Base-by-base conservation (phyloP, 2,888 invertebrate species). In the Coremacera marginata region DNA sequence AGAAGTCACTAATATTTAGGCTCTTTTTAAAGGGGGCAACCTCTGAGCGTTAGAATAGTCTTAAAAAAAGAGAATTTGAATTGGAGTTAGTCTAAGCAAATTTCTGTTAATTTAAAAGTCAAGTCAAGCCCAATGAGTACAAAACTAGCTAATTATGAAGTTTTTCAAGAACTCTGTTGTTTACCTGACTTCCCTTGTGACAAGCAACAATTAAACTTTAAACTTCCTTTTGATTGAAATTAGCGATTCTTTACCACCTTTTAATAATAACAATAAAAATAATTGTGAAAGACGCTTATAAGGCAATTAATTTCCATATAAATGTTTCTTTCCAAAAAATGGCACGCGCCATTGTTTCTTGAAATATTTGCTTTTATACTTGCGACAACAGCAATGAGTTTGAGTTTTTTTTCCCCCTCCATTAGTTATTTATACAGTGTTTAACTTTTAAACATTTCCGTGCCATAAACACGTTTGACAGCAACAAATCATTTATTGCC, bases 281-380 rank as follows among this genome's bases (percentile, higher is more conserved):
- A 60, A 60, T 25, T 60, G 22, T 25, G 9, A 19, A 11, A 25
- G 55, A 5, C 57, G 19, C 22, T 25, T 60, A 60, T 25, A 27
- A 11, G 57, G 11, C 27, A 27, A 25, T 37, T 67, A 44, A 37
- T 67, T 65, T 65, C 34, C 34, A 71, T 55, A 71, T 4, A 57
- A 71, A 34, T 60, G 57, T 60, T 14, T 19, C 27, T 16, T 27
- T 9, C 73, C n/a, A 55, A 77, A 77, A 77, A 77, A 70, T 80
- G 86, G 86, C 86, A 86, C 85, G 85, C 86, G 85, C 85, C 85
- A 84, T 82, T 84, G 83, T 44, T 65, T 51, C 60, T 62, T 60
- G 44, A 31, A 63, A 37, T 11, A 5, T 5, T 68, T 51, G 25
- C 31, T 4, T 31, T 68, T 14, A n/a, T 51, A 51, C 25, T 68